These are phyloP conservation scores for Ladona fulva DNA, from an alignment of 1,140 invertebrate genomes.

Conservation along the genomic window DNA sequence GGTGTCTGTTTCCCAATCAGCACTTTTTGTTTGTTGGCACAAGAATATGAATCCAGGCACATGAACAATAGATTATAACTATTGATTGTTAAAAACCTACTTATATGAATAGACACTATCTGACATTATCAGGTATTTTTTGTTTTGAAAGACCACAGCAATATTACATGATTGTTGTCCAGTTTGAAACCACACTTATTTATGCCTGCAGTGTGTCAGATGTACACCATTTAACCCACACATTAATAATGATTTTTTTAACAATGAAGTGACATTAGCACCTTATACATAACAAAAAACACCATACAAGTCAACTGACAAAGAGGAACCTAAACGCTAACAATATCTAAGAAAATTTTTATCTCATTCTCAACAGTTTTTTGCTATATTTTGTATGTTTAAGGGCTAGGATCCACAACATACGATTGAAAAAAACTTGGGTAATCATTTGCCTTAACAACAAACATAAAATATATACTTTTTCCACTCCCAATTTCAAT, in stretches of 20 bases:
- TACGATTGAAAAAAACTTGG: slow-evolving; percentile 18
- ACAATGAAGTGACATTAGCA: slow-evolving; percentile 29
- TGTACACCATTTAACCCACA: slow-evolving; percentile 26
- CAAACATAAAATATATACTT: slow-evolving; percentile 26
- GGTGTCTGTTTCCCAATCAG: neutral
- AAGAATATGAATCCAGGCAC: slow-evolving; percentile 24
- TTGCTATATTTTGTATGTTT: slow-evolving; percentile 18
- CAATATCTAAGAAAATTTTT: slow-evolving; percentile 14
- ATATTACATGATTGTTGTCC: slow-evolving; percentile 24
- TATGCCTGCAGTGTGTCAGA: slow-evolving; percentile 20
- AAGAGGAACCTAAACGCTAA: slow-evolving; percentile 23
- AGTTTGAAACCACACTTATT: slow-evolving; percentile 23
- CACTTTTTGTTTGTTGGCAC: slow-evolving; percentile 21
- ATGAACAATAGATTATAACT: slow-evolving; percentile 25
- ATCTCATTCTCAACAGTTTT: slow-evolving; percentile 3
- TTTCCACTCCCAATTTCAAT: slow-evolving; percentile 11
- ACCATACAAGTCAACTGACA: slow-evolving; percentile 26
- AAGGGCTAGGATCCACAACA: slow-evolving; percentile 14
- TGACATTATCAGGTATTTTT: slow-evolving; percentile 22
- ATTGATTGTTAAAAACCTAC: slow-evolving; percentile 26
- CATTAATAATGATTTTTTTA: slow-evolving; percentile 28
- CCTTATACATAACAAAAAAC: slow-evolving; percentile 29
- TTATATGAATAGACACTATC: slow-evolving; percentile 22
- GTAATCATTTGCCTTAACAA: slow-evolving; percentile 22
- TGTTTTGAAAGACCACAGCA: slow-evolving; percentile 25